Base-by-base conservation (phyloP, 2,888 invertebrate genomes). In the Dryobotodes eremita region DNA sequence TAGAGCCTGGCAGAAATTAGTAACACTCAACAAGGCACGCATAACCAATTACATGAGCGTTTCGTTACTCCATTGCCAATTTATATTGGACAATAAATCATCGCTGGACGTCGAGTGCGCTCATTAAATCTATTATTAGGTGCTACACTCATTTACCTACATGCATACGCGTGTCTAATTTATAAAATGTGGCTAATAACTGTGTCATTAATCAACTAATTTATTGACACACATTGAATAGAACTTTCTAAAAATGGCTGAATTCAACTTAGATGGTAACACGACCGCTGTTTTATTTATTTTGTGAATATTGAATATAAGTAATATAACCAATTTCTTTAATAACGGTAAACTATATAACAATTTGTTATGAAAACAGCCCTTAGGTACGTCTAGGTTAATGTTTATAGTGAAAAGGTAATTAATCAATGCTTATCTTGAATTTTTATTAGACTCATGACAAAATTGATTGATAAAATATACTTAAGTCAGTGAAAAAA, bases 101-200 rank as follows among this genome's bases (percentile, higher is more conserved):
- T 81, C 59, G 61, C 73, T 59, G 71, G 81, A 88, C 88, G 82
- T 87, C 86, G 69, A 84, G 69, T 85, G 65, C 59, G 87, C 88
- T 88, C 89, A 88, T 88, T 88, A 87, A 86, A 88, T 83, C 84
- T 83, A 88, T 88, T 88, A 88, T 85, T 87, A 85, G 82, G 80
- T 86, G 71, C 80, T 78, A 84, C 87, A 88, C 72, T 86, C 88
- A 87, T 89, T 89, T 89, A 86, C 88, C 79, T 83, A 86, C 84
- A 87, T 79, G 84, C 79, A 84, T 83, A 84, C 57, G 88, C 82
- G 86, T 86, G 79, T 86, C 88, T 86, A 87, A 88, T 87, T 76
- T 80, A 84, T 87, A 88, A 89, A 88, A 88, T 80, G 81, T 83
- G 70, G 75, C 75, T 88, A 87, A 89, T 88, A 83, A 87, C 80